phyloP scores from a whole-genome alignment of 2,888 invertebrate species.

The Liopterus haemorrhoidalis region DNA sequence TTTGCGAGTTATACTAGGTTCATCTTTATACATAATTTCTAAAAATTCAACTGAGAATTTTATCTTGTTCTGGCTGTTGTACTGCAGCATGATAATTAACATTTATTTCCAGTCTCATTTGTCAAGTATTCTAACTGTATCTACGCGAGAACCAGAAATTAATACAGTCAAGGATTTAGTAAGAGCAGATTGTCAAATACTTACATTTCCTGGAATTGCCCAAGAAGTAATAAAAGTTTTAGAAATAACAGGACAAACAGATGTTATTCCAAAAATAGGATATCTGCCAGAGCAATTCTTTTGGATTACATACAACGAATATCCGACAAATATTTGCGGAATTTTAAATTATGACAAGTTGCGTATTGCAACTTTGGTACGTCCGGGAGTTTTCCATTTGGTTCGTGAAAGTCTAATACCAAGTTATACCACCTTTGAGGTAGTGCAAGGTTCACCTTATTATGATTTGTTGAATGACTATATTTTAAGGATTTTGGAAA shows the following conservation, averaged over 20 bases:
- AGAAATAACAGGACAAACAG: constrained; percentile 1
- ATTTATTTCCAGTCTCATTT: constrained; percentile 16
- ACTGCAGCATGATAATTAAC: constrained; percentile 11
- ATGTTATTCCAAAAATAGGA: constrained; percentile 7
- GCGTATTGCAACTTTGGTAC: not conserved
- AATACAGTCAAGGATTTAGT: constrained; percentile 12
- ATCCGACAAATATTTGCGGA: not conserved
- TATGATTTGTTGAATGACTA: constrained; percentile 8
- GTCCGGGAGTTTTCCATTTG: constrained; percentile 1
- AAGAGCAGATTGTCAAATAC: not conserved
- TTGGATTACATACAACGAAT: too few species aligned
- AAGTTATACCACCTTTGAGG: constrained; percentile 9
- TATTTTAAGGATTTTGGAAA: constrained; percentile 10
- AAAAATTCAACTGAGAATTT: constrained; percentile 9
- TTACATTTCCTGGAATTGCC: not conserved
- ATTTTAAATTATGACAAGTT: constrained; percentile 4
- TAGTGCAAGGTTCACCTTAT: constrained; percentile 11
- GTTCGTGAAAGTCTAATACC: constrained; percentile 5
- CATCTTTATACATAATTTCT: not conserved
- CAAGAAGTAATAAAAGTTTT: constrained; percentile 6
- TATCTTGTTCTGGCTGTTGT: constrained; percentile 4
- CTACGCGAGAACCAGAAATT: constrained; percentile 9
- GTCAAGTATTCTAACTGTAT: constrained; percentile 13
- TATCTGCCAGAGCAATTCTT: too few species aligned
- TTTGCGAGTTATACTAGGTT: constrained; percentile 15